Evolutionary conservation across 2,888 invertebrate genomes (phyloP), one percentile per base, ranked within the genome.

Genomic region (Octonoba sinensis): DNA sequence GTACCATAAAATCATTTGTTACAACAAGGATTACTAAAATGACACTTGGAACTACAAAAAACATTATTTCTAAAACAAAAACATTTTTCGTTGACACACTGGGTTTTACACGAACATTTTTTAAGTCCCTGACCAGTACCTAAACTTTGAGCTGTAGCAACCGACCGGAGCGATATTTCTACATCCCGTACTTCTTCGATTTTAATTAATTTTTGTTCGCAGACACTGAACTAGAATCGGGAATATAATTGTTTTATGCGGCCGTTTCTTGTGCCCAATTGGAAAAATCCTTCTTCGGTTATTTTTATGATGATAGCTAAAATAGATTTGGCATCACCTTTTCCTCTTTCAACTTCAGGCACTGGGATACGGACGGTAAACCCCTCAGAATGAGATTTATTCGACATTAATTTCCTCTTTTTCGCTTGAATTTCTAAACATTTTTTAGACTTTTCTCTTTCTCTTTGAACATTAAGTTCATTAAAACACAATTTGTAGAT

Each of bases 121-220:
- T 67, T 75, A 75, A 75, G 59, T 75, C 66, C 75, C 67, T 75
- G 75, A 75, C 59, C 66, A 69, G 75, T 67, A 62, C 75, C 69
- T 76, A 76, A 76, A 76, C 67, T 76, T 76, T 76, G 75, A 76
- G 75, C 75, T 76, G 75, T 67, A 76, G 75, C 75, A 75, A 75
- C 75, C 60, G 62, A 76, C 69, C 62, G 62, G 75, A 76, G 62
- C 54, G 75, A 76, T 76, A 62, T 76, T 69, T 67, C 75, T 75
- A 75, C 44, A 75, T 75, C 59, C 75, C 49, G 75, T 67, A 75
- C 75, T n/a, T n/a, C n/a, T n/a, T n/a, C n/a, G n/a, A n/a, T 70
- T 70, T 77, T 57, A 77, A 70, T 70, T 70, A 69, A 69, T 76
- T 76, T 76, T 76, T 67, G 67, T 75, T 67, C 75, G 60, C 59